Base-by-base conservation (phyloP, 2,113 vertebrate genomes). In the Sclerurus mexicanus region DNA sequence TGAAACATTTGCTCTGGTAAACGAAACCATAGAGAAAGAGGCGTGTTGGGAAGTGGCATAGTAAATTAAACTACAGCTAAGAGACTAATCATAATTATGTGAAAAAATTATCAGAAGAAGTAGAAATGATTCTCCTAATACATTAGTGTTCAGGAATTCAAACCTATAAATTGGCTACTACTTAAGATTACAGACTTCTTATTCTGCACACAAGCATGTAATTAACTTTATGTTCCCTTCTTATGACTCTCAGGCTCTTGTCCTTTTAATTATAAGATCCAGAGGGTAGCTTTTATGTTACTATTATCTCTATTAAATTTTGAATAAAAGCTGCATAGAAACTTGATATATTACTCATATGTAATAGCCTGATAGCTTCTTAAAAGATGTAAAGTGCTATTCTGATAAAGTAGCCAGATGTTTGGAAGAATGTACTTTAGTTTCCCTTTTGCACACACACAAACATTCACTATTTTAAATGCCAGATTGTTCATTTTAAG, bases 11-110 rank as follows among this genome's bases (percentile, higher is more conserved):
- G 79, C 89, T 96, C 78, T 95, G 87, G 81, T 91, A 89, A 98
- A 96, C 87, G 93, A 96, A 95, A 97, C 90, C 96, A 58, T 96
- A 96, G 91, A 88, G 55, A 96, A 95, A 81, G 73, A 44, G 71
- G 82, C 3, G 2, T 97, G 91, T 96, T 97, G 93, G 97, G 97
- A 98, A 98, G 84, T 78, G 77, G 64, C 74, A 90, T 19, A 89
- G 93, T 89, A 96, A 97, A 93, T 93, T 89, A 94, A 94, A 94
- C 84, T 89, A 69, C 87, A 91, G 56, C 76, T 90, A 78, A 75
- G 72, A 55, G 55, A 84, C 53, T 88, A 91, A 91, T 93, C 71
- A 93, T 95, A 92, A 93, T 71, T 77, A 95, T 80, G 89, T 52
- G 87, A 94, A 95, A 73, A 95, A 94, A 89, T 83, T 87, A 91